Conservation (phyloP, 2,888 invertebrate species). For the Drosophila flavopinicola region DNA sequence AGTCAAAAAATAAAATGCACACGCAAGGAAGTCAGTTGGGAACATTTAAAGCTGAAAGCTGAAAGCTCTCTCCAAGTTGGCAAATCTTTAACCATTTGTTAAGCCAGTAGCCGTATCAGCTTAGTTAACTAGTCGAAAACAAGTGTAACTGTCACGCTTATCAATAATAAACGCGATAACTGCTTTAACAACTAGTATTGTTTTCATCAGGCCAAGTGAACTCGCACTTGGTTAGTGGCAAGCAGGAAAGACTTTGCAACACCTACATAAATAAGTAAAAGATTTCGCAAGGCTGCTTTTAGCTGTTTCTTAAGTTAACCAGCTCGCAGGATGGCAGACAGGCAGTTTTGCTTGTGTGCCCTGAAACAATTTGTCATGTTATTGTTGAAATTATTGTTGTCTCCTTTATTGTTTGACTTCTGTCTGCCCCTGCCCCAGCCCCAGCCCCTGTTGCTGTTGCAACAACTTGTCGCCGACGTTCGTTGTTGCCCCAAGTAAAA, state of each 20-base stretch:
- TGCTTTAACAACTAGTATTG: neutral
- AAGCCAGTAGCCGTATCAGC: neutral
- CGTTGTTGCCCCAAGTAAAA: constrained; percentile 52
- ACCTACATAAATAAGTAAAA: constrained; percentile 55
- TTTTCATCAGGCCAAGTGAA: neutral
- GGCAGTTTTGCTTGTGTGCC: constrained; percentile 50
- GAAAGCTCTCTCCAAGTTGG: too few relatives aligned
- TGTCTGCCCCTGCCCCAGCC: constrained; percentile 56
- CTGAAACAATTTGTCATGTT: constrained; percentile 77
- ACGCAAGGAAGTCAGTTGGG: neutral
- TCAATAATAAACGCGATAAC: constrained; percentile 23
- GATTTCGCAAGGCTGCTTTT: constrained; percentile 38
- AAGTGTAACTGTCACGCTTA: constrained; percentile 21
- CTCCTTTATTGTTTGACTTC: constrained; percentile 78
- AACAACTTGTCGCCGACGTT: constrained; percentile 30
- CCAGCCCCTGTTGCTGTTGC: neutral
- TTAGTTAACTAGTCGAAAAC: neutral
- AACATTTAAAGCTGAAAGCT: neutral
- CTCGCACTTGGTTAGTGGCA: constrained; percentile 46
- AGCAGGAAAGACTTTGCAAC: constrained; percentile 39
- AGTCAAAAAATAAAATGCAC: constrained; percentile 8
- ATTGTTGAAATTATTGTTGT: constrained; percentile 78
- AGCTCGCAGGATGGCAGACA: constrained; percentile 2
- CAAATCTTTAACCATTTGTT: too few relatives aligned
- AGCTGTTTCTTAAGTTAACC: constrained; percentile 18